Conservation (phyloP, 2,113 vertebrate species). For the Chunga burmeisteri region DNA sequence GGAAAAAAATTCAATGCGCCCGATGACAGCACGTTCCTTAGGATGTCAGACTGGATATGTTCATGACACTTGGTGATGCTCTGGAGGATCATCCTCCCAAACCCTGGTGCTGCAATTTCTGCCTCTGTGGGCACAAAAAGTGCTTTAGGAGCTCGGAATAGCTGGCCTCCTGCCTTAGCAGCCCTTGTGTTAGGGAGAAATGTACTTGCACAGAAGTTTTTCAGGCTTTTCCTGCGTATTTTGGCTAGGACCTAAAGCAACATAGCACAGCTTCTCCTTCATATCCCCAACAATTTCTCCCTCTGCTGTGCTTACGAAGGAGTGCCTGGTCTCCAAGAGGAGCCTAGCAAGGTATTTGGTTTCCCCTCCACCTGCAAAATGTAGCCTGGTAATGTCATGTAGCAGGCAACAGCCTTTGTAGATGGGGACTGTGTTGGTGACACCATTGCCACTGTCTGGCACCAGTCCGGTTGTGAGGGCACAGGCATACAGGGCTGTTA, state of each 20-base stretch:
- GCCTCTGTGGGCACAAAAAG: constrained; percentile 46
- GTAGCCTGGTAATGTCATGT: constrained; percentile 39
- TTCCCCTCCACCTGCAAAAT: constrained; percentile 54
- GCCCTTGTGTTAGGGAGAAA: background rate
- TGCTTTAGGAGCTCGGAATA: constrained; percentile 45
- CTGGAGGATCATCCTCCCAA: constrained; percentile 14
- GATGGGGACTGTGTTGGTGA: constrained; percentile 48
- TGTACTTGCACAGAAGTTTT: background rate
- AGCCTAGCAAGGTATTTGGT: constrained; percentile 46
- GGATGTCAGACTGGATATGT: background rate
- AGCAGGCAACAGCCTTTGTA: constrained; percentile 58
- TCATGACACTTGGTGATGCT: background rate
- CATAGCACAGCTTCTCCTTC: constrained; percentile 63
- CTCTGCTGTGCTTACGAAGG: constrained; percentile 43
- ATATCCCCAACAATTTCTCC: constrained; percentile 2
- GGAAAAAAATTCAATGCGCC: constrained; percentile 37
- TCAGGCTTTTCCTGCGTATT: background rate
- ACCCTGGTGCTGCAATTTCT: background rate
- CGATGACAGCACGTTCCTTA: background rate
- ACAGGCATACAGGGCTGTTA: constrained; percentile 49
- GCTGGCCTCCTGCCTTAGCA: background rate
- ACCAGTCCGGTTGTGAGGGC: constrained; percentile 59
- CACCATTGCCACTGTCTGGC: constrained; percentile 38
- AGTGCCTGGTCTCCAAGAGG: constrained; percentile 7
- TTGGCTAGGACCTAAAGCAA: constrained; percentile 7